Evolutionary conservation across 2,888 invertebrate species (phyloP).

Genomic region (Thyatira batis): DNA sequence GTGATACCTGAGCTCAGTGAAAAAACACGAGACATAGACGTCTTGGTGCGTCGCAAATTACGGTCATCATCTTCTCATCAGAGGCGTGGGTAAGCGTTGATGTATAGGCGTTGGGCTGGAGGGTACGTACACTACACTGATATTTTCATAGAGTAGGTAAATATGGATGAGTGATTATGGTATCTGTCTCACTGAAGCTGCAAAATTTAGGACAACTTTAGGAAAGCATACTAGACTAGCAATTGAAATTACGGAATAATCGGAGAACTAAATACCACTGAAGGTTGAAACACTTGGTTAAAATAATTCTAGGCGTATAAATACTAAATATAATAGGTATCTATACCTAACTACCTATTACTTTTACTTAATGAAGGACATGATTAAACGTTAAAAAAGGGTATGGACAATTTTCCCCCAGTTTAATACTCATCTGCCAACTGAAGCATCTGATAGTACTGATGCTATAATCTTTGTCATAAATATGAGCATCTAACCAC

Average conservation of each 20-base stretch:
- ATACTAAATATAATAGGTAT: too few species aligned
- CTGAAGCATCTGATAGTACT: slow-evolving; percentile 4
- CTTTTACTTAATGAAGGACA: too few species aligned
- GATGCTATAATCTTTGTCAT: slow-evolving; percentile 48
- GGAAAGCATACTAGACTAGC: too few species aligned
- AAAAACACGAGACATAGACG: slow-evolving; percentile 82
- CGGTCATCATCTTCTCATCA: slow-evolving; percentile 83
- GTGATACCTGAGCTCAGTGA: slow-evolving; percentile 80
- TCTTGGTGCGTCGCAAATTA: slow-evolving; percentile 82
- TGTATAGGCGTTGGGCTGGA: slow-evolving; percentile 69
- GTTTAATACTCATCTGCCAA: background rate
- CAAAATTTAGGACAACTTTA: background rate
- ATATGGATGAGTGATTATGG: slow-evolving; percentile 5
- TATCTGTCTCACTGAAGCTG: background rate
- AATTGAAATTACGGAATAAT: too few species aligned
- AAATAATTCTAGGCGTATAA: too few species aligned
- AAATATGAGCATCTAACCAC: slow-evolving; percentile 55
- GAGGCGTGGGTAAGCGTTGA: slow-evolving; percentile 77
- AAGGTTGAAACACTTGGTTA: too few species aligned
- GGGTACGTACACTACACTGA: slow-evolving; percentile 43
- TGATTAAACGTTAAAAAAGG: too few species aligned
- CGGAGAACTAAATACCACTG: too few species aligned
- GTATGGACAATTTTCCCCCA: too few species aligned
- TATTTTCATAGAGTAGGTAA: slow-evolving; percentile 22
- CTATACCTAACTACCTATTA: too few species aligned